A percentile compares a stretch with the other conserved stretches of the same genome.
These are phyloP conservation scores for Poecilus cupreus DNA, from an alignment of 2,888 invertebrate species.

Conservation along the genomic window DNA sequence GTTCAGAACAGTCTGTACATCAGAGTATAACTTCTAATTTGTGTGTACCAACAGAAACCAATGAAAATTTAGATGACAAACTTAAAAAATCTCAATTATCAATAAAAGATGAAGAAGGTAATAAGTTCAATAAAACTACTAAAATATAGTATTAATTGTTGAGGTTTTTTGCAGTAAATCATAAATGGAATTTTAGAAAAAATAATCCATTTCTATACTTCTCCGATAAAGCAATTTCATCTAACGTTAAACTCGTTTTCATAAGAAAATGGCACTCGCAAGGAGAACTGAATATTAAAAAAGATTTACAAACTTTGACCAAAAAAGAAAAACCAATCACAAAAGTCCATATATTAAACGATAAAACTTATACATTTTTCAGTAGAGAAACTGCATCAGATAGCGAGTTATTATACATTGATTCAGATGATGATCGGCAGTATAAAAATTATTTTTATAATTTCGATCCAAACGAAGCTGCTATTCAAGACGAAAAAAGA, in stretches of 20 bases:
- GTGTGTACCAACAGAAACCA: background rate
- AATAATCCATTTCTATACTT: conserved; percentile 45
- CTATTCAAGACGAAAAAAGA: conserved; percentile 49
- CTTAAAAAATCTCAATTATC: background rate
- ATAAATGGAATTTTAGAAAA: conserved; percentile 29
- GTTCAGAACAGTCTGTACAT: background rate
- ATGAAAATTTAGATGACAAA: background rate
- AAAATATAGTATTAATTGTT: background rate
- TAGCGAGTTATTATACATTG: conserved; percentile 53
- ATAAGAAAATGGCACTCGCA: conserved; percentile 52
- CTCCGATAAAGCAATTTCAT: conserved; percentile 53
- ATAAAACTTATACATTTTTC: background rate
- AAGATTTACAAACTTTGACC: background rate
- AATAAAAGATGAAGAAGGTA: background rate
- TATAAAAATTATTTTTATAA: conserved; percentile 1
- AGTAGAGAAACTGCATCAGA: conserved; percentile 56
- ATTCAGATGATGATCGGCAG: conserved; percentile 20
- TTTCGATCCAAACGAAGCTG: background rate
- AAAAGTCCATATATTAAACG: background rate
- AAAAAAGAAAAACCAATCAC: conserved; percentile 14
- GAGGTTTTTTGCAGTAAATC: background rate
- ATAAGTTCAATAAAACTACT: background rate
- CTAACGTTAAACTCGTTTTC: conserved; percentile 39
- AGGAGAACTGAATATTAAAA: conserved; percentile 30
- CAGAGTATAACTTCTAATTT: background rate